phyloP scores from a whole-genome alignment of 1,140 invertebrate genomes.

The Papilio xuthus region DNA sequence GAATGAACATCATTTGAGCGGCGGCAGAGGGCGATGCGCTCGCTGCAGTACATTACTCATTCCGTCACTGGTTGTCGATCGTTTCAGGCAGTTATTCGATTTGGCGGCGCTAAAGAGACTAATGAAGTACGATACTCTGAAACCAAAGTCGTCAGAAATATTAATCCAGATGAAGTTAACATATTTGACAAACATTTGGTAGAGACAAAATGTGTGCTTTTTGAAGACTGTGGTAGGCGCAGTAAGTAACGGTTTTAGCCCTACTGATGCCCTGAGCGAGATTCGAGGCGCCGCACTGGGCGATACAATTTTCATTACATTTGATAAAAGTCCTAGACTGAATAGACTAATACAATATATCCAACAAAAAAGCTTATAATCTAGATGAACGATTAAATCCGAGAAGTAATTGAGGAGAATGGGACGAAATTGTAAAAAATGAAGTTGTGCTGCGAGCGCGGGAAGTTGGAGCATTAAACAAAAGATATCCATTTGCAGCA shows the following conservation, averaged over 20 bases:
- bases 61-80: not conserved
- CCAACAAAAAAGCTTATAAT: not conserved
- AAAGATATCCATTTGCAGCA: constrained; percentile 17
- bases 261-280: no score
- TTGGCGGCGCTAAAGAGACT: not conserved
- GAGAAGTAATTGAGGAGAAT: constrained; percentile 1
- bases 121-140: not conserved
- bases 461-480: constrained; percentile 24
- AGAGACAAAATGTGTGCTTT: not conserved
- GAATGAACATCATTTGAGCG: not conserved
- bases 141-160: not conserved
- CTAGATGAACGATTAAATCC: not conserved
- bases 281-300: no score
- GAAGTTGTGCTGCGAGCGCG: not conserved
- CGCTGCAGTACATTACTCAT: not conserved
- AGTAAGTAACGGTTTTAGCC: no score
- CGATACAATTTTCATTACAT: no score
- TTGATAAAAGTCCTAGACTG: not conserved
- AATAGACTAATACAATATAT: not conserved
- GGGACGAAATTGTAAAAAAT: not conserved
- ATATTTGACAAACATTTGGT: not conserved
- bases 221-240: not conserved
- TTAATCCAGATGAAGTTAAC: not conserved
- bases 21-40: not conserved
- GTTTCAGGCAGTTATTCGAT: not conserved